Evolutionary conservation across 1,140 invertebrate genomes (phyloP).

Genomic region (Vollenhovia emeryi): DNA sequence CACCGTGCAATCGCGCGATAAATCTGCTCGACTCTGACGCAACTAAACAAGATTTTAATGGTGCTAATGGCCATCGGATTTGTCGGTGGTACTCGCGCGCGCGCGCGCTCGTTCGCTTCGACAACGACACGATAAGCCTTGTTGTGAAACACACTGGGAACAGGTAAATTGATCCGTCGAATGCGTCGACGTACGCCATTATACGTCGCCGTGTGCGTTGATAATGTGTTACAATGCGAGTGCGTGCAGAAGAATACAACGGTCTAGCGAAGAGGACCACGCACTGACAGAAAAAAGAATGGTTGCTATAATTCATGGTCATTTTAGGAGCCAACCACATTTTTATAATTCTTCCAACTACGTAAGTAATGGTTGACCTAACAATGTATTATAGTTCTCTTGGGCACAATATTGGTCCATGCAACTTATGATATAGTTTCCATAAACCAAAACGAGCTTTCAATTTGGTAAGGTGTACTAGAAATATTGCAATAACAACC

Average conservation of each 20-base stretch:
- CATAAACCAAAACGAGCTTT: no score
- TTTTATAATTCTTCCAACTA: no score
- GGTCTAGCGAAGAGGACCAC: neutral
- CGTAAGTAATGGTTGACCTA: no score
- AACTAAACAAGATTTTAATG: constrained; percentile 60
- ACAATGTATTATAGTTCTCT: no score
- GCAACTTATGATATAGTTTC: no score
- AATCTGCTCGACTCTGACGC: constrained; percentile 40
- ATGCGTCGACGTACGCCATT: constrained; percentile 35
- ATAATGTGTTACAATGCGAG: neutral
- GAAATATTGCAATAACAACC: no score
- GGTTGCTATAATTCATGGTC: no score
- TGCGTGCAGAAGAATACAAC: neutral
- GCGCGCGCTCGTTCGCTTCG: constrained; percentile 11
- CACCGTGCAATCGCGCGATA: constrained; percentile 37
- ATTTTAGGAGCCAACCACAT: no score
- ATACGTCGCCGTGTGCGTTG: neutral
- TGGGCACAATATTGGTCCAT: no score
- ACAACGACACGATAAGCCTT: constrained; percentile 51
- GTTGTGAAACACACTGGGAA: constrained; percentile 46
- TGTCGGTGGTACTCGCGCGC: constrained; percentile 13
- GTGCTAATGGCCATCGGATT: constrained; percentile 50
- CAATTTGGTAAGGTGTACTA: no score
- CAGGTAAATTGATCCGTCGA: constrained; percentile 56
- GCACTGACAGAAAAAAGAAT: no score